phyloP scores from a whole-genome alignment of 2,888 invertebrate species.

The Drosophila quinaria region DNA sequence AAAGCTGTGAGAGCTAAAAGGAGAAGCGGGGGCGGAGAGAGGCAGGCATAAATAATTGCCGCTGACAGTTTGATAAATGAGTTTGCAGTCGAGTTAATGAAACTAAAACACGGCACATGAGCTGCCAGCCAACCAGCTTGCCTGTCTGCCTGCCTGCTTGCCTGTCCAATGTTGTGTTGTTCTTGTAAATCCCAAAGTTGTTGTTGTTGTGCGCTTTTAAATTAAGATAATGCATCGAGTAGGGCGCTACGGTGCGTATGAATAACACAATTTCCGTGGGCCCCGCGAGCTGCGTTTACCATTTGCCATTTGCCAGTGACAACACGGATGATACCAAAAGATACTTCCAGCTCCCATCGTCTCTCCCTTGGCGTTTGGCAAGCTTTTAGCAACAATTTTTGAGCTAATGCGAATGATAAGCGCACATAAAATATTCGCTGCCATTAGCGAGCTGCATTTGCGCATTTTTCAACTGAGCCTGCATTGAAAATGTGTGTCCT shows the following conservation, averaged over 20 bases:
- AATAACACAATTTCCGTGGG: slow-evolving; percentile 66
- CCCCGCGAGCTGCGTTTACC: slow-evolving; percentile 19
- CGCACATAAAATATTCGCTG: slow-evolving; percentile 72
- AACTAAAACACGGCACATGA: slow-evolving; percentile 74
- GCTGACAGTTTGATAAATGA: slow-evolving; percentile 81
- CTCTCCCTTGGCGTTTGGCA: slow-evolving; percentile 32
- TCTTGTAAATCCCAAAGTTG: slow-evolving; percentile 10
- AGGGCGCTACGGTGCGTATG: slow-evolving; percentile 68
- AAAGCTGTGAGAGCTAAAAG: neutral
- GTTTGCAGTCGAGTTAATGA: slow-evolving; percentile 74
- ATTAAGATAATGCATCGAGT: slow-evolving; percentile 76
- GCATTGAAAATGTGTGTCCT: slow-evolving; percentile 17
- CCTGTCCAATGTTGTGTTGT: slow-evolving; percentile 16
- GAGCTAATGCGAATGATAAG: slow-evolving; percentile 75
- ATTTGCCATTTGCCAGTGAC: slow-evolving; percentile 31
- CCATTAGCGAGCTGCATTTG: slow-evolving; percentile 72
- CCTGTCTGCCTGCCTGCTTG: slow-evolving; percentile 15
- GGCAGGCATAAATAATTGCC: slow-evolving; percentile 73
- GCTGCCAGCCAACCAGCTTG: slow-evolving; percentile 23
- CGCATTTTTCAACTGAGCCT: slow-evolving; percentile 49
- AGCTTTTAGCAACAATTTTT: slow-evolving; percentile 69
- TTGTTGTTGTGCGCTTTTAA: slow-evolving; percentile 53
- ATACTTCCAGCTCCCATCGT: neutral
- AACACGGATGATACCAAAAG: neutral
- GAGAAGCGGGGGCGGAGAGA: neutral